These are phyloP conservation scores for Xyrauchen texanus DNA, from an alignment of 2,113 vertebrate species.

Conservation along the genomic window DNA sequence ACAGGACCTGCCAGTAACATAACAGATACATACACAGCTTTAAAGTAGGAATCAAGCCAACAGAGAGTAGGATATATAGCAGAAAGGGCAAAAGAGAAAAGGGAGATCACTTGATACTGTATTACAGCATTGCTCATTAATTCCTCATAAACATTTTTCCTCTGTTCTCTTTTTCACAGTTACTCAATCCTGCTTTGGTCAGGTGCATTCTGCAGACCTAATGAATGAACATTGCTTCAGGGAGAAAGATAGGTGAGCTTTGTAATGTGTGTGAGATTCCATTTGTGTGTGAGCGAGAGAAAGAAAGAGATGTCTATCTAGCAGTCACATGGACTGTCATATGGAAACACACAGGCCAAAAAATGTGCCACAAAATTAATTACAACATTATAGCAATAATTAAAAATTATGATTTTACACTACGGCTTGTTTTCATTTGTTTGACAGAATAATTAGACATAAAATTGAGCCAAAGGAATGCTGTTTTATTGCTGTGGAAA, in stretches of 20 bases:
- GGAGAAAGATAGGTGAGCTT: not conserved
- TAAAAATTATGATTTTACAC: not conserved
- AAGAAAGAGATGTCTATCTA: conserved; percentile 31
- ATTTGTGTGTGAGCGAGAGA: not conserved
- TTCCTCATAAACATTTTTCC: too few relatives aligned
- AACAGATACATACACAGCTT: conserved; percentile 23
- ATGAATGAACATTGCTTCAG: not conserved
- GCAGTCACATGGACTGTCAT: conserved; percentile 42
- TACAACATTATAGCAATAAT: too few relatives aligned
- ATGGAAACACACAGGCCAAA: not conserved
- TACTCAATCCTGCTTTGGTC: not conserved
- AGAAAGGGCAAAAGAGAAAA: not conserved
- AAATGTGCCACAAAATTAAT: not conserved
- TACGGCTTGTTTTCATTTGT: not conserved
- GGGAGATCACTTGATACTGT: too few relatives aligned
- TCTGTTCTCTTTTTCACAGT: not conserved
- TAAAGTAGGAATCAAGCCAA: not conserved
- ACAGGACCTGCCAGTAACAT: conserved; percentile 55
- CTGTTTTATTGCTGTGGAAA: too few relatives aligned
- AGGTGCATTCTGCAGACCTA: not conserved
- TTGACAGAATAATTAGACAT: not conserved
- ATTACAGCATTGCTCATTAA: too few relatives aligned
- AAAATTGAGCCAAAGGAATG: too few relatives aligned
- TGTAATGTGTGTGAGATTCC: conserved; percentile 16
- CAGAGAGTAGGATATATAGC: not conserved